phyloP scores from a whole-genome alignment of 2,888 invertebrate genomes.

The Ennomos fuscantarius region DNA sequence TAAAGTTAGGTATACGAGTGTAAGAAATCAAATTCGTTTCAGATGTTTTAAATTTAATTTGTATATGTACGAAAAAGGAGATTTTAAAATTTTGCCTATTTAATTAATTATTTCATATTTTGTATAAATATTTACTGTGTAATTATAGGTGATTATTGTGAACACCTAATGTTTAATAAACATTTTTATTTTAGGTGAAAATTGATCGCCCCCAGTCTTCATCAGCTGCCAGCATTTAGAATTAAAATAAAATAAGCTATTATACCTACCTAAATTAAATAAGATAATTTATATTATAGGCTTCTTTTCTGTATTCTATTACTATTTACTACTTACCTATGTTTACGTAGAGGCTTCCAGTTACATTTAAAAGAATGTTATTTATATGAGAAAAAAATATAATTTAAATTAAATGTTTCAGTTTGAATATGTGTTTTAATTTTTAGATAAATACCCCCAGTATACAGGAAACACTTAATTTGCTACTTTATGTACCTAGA shows the following conservation, averaged over 20 bases:
- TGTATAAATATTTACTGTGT: no score
- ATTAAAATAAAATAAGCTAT: constrained; percentile 45
- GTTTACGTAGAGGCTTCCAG: constrained; percentile 19
- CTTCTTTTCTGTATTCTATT: constrained; percentile 32
- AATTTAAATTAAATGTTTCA: constrained; percentile 76
- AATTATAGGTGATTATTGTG: no score
- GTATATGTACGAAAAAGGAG: no score
- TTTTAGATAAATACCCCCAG: constrained; percentile 21
- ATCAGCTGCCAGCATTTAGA: constrained; percentile 54
- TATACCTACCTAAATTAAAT: constrained; percentile 18
- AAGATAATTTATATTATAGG: constrained; percentile 36
- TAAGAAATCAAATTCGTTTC: no score
- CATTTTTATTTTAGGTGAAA: constrained; percentile 75
- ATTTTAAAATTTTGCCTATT: no score
- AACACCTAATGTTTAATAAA: neutral
- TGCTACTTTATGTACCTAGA: no score
- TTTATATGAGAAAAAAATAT: constrained; percentile 76
- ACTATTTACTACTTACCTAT: constrained; percentile 29
- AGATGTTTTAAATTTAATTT: no score
- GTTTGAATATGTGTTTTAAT: constrained; percentile 61
- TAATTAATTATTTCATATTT: constrained; percentile 3
- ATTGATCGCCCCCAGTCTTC: constrained; percentile 66
- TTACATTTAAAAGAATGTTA: constrained; percentile 70
- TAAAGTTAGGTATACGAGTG: no score
- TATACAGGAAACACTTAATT: neutral